Evolutionary conservation across 2,888 invertebrate species (phyloP).

Genomic region (Salpingus planirostris): DNA sequence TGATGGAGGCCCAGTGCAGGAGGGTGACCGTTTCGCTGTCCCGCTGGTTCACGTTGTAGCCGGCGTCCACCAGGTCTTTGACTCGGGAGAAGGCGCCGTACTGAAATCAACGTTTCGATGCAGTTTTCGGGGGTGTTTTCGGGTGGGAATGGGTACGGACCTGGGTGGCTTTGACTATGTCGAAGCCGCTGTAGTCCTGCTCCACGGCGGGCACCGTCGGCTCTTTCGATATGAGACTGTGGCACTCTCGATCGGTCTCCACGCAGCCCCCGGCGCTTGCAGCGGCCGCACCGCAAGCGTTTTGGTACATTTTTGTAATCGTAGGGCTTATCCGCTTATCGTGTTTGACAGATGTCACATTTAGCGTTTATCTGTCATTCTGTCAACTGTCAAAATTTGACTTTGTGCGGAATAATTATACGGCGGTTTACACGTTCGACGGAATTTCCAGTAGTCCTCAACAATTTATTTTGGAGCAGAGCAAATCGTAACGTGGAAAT

Average conservation of each 20-base stretch:
- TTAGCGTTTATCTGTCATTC: too few species aligned
- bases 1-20: slow-evolving; percentile 99
- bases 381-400: too few species aligned
- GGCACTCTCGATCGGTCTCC: slow-evolving; percentile 53
- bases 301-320: slow-evolving; percentile 61
- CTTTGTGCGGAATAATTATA: too few species aligned
- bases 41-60: slow-evolving; percentile 89
- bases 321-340: too few species aligned
- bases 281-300: slow-evolving; percentile 63
- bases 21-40: slow-evolving; percentile 94
- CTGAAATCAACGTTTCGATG: too few species aligned
- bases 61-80: slow-evolving; percentile 81
- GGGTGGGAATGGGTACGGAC: too few species aligned
- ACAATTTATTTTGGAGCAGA: too few species aligned
- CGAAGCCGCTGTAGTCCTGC: slow-evolving; percentile 72
- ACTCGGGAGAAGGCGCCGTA: slow-evolving; percentile 82
- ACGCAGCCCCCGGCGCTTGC: slow-evolving; percentile 54
- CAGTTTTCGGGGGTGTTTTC: too few species aligned
- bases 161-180: slow-evolving; percentile 93
- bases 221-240: slow-evolving; percentile 52
- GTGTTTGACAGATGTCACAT: too few species aligned
- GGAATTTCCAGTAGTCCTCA: too few species aligned
- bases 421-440: too few species aligned
- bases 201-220: slow-evolving; percentile 55
- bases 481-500: too few species aligned